Conservation (phyloP, 2,113 vertebrate species). For the Aplodontia rufa region DNA sequence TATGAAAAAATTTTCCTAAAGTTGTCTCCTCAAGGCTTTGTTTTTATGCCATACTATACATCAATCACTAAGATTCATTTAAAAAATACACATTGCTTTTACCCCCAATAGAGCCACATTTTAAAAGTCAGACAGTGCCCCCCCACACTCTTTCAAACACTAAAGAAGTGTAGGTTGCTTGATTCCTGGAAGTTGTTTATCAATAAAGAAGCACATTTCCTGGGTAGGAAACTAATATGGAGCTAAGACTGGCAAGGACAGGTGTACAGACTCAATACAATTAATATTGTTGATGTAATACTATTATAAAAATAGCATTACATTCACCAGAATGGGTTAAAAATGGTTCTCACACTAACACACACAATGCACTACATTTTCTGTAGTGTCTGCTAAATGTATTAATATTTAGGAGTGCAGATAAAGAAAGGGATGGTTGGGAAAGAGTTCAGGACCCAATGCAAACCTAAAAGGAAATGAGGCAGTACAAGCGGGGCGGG, state of each 20-base stretch:
- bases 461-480: conserved; percentile 43
- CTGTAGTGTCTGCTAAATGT: background rate
- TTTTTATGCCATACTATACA: background rate
- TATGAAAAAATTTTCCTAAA: background rate
- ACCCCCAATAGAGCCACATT: background rate
- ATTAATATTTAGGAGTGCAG: background rate
- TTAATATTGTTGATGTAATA: background rate
- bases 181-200: background rate
- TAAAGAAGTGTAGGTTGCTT: background rate
- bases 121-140: background rate
- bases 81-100: background rate
- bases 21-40: background rate
- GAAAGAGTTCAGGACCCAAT: background rate
- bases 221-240: background rate
- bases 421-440: background rate
- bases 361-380: background rate
- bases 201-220: background rate
- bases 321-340: background rate
- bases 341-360: background rate
- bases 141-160: too few species aligned
- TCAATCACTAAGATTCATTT: background rate
- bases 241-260: background rate
- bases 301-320: background rate
- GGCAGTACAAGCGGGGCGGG: background rate
- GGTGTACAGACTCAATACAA: background rate